phyloP scores from a whole-genome alignment of 2,888 invertebrate genomes.

The Prenolepis imparis region DNA sequence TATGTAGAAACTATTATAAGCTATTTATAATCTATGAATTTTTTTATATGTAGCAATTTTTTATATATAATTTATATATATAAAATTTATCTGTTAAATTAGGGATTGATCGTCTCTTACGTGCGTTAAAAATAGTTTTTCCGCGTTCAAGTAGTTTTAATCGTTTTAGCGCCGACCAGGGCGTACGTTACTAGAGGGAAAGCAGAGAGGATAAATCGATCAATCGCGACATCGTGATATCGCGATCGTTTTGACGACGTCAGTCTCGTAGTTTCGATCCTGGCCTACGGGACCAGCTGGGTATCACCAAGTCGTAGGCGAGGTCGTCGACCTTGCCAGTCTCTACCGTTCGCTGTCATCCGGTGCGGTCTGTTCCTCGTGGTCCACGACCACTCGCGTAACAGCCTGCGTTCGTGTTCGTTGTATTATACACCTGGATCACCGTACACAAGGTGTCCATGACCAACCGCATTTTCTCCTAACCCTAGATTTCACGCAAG shows the following conservation, averaged over 20 bases:
- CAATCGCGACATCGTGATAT: conserved; percentile 50
- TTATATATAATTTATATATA: no score
- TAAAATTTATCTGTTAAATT: background rate
- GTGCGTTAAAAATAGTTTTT: background rate
- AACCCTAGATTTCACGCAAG: background rate
- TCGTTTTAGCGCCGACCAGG: conserved; percentile 19
- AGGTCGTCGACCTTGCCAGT: conserved; percentile 72
- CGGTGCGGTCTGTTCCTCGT: conserved; percentile 38
- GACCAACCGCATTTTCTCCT: conserved; percentile 23
- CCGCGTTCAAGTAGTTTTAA: background rate
- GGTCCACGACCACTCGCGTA: conserved; percentile 26
- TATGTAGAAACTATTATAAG: no score
- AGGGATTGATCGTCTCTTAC: background rate
- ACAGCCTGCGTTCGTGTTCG: background rate
- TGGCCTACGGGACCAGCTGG: conserved; percentile 47
- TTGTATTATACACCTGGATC: conserved; percentile 40
- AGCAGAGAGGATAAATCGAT: conserved; percentile 50
- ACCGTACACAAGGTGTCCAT: conserved; percentile 17
- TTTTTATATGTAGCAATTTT: no score
- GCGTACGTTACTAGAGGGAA: conserved; percentile 12
- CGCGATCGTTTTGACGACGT: conserved; percentile 58
- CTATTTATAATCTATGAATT: no score
- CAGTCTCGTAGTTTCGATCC: conserved; percentile 40
- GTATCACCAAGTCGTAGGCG: conserved; percentile 62
- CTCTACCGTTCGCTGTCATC: conserved; percentile 60